These are phyloP conservation scores for Nomada ferruginata DNA, from an alignment of 2,888 invertebrate genomes.

Conservation along the genomic window DNA sequence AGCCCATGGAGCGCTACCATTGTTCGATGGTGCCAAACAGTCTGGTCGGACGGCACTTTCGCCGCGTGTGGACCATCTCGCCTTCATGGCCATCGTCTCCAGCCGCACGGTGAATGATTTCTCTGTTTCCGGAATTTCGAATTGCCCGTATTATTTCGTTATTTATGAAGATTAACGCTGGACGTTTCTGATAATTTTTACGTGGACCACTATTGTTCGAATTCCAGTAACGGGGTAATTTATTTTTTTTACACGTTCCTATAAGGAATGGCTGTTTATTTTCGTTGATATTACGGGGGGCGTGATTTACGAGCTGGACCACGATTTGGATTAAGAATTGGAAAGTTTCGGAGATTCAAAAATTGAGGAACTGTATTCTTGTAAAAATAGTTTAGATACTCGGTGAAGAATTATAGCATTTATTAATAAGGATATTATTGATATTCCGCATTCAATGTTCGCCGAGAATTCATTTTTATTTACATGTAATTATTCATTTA, in stretches of 20 bases:
- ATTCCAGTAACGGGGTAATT: neutral
- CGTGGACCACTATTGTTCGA: conserved; percentile 7
- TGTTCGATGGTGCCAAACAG: conserved; percentile 79
- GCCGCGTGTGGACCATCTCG: conserved; percentile 26
- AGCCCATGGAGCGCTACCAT: conserved; percentile 65
- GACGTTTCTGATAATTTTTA: conserved; percentile 18
- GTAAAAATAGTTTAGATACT: neutral
- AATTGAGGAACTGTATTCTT: neutral
- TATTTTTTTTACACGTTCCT: neutral
- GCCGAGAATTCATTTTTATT: too few relatives aligned
- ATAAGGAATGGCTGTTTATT: neutral
- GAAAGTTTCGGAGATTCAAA: neutral
- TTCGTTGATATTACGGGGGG: neutral
- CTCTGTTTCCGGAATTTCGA: conserved; percentile 57
- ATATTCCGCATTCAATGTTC: too few relatives aligned
- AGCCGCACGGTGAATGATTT: conserved; percentile 57
- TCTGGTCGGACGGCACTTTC: conserved; percentile 66
- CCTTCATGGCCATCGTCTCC: conserved; percentile 43
- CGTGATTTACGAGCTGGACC: neutral
- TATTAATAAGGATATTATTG: too few relatives aligned
- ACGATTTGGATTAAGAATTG: neutral
- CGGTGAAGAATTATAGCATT: too few relatives aligned
- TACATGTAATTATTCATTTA: too few relatives aligned
- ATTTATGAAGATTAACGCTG: conserved; percentile 49
- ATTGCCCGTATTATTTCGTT: conserved; percentile 42